phyloP scores from a whole-genome alignment of 1,140 invertebrate genomes.

The Euschistus heros region DNA sequence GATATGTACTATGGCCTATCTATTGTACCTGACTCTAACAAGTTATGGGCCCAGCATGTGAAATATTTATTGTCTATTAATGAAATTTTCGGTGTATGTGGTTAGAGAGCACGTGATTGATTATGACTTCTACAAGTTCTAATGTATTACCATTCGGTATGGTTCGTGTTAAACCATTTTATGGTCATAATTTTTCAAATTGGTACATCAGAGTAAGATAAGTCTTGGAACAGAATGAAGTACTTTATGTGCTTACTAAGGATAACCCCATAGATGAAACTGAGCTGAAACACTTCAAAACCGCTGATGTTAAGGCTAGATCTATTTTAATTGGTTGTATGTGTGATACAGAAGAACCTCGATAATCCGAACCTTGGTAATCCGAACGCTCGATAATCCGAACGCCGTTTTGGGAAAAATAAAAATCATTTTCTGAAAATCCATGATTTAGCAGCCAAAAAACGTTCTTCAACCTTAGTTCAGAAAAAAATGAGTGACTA shows the following conservation, averaged over 20 bases:
- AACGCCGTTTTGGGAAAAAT: too few relatives aligned
- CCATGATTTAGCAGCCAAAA: too few relatives aligned
- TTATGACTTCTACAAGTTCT: slow-evolving; percentile 7
- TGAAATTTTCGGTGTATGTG: not conserved
- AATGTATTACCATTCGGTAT: slow-evolving; percentile 8
- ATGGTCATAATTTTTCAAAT: slow-evolving; percentile 2
- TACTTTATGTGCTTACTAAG: not conserved
- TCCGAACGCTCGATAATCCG: too few relatives aligned
- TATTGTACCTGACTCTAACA: too few relatives aligned
- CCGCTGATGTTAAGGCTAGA: slow-evolving; percentile 11
- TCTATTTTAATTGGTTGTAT: slow-evolving; percentile 6
- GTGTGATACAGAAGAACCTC: too few relatives aligned
- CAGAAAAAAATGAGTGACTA: too few relatives aligned
- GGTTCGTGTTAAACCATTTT: slow-evolving; percentile 5
- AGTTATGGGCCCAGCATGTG: not conserved
- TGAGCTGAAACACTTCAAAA: not conserved
- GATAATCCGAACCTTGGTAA: too few relatives aligned
- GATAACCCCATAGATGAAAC: not conserved
- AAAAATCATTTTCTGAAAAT: too few relatives aligned
- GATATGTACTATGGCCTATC: too few relatives aligned
- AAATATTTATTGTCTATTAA: not conserved
- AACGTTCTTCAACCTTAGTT: too few relatives aligned
- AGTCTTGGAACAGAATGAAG: slow-evolving; percentile 11
- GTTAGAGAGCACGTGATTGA: not conserved
- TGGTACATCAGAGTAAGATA: slow-evolving; percentile 8